Evolutionary conservation across 2,797 vertebrate species (phyloP).

Genomic region (Hyperoplus lanceolatus): DNA sequence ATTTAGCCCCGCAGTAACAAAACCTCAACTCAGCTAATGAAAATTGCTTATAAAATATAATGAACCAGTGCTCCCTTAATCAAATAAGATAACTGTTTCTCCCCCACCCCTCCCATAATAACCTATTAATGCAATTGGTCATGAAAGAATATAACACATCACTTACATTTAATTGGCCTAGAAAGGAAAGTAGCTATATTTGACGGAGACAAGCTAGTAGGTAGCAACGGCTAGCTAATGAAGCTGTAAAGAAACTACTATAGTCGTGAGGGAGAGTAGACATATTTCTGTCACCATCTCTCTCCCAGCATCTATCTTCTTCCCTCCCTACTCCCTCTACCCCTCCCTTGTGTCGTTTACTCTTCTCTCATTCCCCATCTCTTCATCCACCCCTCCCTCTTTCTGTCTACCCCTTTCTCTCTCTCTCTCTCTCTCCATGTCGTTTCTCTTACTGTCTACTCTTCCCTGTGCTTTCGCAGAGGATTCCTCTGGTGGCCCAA

Average conservation of each 20-base stretch:
- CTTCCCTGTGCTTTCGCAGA: conserved; percentile 80
- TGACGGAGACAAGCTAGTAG: conserved; percentile 91
- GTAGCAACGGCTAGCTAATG: conserved; percentile 68
- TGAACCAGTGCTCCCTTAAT: conserved; percentile 98
- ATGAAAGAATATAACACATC: conserved; percentile 98
- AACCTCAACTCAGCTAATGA: conserved; percentile 92
- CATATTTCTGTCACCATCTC: conserved; percentile 75
- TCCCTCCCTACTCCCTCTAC: conserved; percentile 61
- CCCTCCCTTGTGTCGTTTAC: conserved; percentile 75
- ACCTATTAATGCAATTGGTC: conserved; percentile 99
- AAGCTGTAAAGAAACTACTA: conserved; percentile 85
- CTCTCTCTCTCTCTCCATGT: conserved; percentile 55
- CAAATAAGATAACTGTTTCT: conserved; percentile 94
- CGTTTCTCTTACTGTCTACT: conserved; percentile 76
- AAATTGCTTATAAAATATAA: conserved; percentile 99
- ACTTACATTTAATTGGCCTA: conserved; percentile 99
- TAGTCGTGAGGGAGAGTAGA: conserved; percentile 52
- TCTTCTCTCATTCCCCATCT: conserved; percentile 77
- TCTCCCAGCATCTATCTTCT: conserved; percentile 54
- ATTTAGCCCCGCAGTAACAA: conserved; percentile 97
- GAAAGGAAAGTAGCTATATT: conserved; percentile 97
- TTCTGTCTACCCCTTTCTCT: conserved; percentile 70
- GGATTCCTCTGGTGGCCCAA: conserved; percentile 90
- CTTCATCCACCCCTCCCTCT: conserved; percentile 73
- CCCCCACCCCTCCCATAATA: conserved; percentile 85